Percentiles rank a stretch among this genome's conserved stretches.
These are phyloP conservation scores for Ditylenchus dipsaci DNA, from an alignment of 1,140 invertebrate genomes.

Conservation along the genomic window DNA sequence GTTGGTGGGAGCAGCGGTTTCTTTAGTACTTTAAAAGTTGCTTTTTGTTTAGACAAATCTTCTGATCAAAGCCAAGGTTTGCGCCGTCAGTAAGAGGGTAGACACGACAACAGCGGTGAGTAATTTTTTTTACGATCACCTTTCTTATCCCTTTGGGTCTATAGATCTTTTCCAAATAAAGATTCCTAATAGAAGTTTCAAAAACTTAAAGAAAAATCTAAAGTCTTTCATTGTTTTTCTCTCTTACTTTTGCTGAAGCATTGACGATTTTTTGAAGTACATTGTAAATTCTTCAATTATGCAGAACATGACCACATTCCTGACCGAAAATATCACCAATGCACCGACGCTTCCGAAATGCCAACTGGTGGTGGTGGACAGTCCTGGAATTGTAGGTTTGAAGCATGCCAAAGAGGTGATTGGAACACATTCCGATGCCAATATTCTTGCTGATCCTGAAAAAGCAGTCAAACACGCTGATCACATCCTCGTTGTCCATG, in stretches of 20 bases:
- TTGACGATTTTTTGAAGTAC: neutral
- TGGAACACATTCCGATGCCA: slow-evolving; percentile 37
- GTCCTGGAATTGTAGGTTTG: slow-evolving; percentile 49
- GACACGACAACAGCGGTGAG: slow-evolving; percentile 52
- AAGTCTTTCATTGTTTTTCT: too few relatives aligned
- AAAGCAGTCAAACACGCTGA: slow-evolving; percentile 47
- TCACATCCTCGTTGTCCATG: slow-evolving; percentile 51
- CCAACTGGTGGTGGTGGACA: slow-evolving; percentile 54
- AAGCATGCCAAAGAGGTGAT: slow-evolving; percentile 48
- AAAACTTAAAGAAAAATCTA: too few relatives aligned
- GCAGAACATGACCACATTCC: slow-evolving; percentile 42
- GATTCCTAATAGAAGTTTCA: too few relatives aligned
- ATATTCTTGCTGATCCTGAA: slow-evolving; percentile 53
- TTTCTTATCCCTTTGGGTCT: too few relatives aligned
- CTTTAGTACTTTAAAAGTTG: neutral
- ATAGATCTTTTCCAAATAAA: too few relatives aligned
- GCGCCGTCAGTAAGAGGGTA: slow-evolving; percentile 55
- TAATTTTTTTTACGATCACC: neutral
- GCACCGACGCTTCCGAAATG: neutral
- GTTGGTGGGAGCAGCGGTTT: slow-evolving; percentile 16
- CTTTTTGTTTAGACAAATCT: slow-evolving; percentile 28
- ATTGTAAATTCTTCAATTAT: slow-evolving; percentile 10
- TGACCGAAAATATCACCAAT: slow-evolving; percentile 40
- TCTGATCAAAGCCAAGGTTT: slow-evolving; percentile 46
- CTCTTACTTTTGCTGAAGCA: slow-evolving; percentile 4